phyloP scores from a whole-genome alignment of 1,140 invertebrate genomes.

The Meloidogyne exigua region DNA sequence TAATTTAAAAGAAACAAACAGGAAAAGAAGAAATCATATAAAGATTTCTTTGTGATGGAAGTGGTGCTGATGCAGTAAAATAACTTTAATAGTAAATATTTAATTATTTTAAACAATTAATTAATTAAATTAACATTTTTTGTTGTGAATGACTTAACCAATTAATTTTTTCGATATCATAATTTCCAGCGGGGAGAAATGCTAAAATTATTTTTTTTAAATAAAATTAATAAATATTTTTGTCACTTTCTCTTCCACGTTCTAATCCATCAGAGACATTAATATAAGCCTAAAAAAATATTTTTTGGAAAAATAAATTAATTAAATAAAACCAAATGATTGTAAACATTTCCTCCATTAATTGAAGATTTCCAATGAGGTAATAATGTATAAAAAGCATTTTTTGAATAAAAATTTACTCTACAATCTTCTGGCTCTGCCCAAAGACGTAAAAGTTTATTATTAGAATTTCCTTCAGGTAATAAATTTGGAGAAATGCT shows the following conservation, averaged over 20 bases:
- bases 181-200: constrained; percentile 47
- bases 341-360: constrained; percentile 47
- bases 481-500: background rate
- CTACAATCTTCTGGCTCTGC: constrained; percentile 40
- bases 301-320: background rate
- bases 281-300: constrained; percentile 8
- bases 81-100: too few relatives aligned
- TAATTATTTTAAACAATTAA: too few relatives aligned
- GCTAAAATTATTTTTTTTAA: background rate
- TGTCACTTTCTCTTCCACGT: constrained; percentile 15
- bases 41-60: constrained; percentile 44
- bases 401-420: constrained; percentile 18
- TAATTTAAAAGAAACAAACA: constrained; percentile 13
- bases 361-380: constrained; percentile 38
- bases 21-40: constrained; percentile 35
- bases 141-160: constrained; percentile 36
- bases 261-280: constrained; percentile 20
- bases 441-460: constrained; percentile 33
- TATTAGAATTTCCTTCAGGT: background rate
- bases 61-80: constrained; percentile 48
- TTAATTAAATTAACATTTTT: constrained; percentile 37
- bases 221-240: background rate
- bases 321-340: constrained; percentile 31
- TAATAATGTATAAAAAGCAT: constrained; percentile 44
- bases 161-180: constrained; percentile 49